Conservation (phyloP, 2,797 vertebrate genomes). For the Neomorphus geoffroyi region DNA sequence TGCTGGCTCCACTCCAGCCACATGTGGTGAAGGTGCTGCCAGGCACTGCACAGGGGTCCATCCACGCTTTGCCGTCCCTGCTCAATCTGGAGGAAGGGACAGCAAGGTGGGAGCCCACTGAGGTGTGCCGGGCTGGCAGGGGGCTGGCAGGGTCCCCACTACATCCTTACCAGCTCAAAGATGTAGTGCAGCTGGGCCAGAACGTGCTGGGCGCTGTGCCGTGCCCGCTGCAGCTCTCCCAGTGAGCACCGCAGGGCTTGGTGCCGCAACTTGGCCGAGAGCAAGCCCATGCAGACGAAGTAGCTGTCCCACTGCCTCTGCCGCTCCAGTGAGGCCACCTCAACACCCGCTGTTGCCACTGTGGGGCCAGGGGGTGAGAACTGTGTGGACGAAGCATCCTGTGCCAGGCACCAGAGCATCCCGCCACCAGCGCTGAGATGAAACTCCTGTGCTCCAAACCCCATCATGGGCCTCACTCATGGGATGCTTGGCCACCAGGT, state of each 20-base stretch:
- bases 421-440: fast-evolving
- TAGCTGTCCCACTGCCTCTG: constrained; percentile 77
- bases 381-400: not conserved
- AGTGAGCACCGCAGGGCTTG: constrained; percentile 86
- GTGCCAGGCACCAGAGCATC: not conserved
- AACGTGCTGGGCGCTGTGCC: constrained; percentile 73
- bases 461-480: not conserved
- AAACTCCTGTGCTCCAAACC: fast-evolving
- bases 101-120: fast-evolving
- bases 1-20: constrained; percentile 62
- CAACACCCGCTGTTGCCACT: not conserved
- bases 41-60: not conserved
- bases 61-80: not conserved
- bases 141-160: fast-evolving
- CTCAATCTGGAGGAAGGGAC: constrained; percentile 21
- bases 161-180: constrained; percentile 32
- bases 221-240: constrained; percentile 80
- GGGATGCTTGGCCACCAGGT: not conserved
- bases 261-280: constrained; percentile 84
- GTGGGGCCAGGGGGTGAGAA: not conserved
- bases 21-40: constrained; percentile 39
- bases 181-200: constrained; percentile 83
- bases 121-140: fast-evolving
- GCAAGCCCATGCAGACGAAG: constrained; percentile 88
- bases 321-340: constrained; percentile 26